Evolutionary conservation across 2,113 vertebrate species (phyloP), one percentile per base, ranked within the genome.

Genomic region (Taxidea taxus): DNA sequence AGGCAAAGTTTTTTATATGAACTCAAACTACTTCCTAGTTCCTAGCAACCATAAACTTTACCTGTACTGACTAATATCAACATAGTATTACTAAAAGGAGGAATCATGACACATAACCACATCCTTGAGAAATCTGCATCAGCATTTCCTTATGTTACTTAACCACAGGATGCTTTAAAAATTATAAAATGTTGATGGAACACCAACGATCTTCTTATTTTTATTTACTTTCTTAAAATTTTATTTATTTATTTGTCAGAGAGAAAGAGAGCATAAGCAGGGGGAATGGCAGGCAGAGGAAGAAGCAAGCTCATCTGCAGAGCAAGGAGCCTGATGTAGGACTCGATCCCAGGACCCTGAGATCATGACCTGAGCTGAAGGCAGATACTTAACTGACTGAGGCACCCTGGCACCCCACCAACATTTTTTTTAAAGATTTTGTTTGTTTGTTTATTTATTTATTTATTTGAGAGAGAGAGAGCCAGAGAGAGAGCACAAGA

Each of bases 81-180:
- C 12, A 49, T 1, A 44, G 2, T 16, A 37, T 62, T 39, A 49
- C 75, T 81, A 87, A 92, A 39, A 60, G 18, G 68, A 70, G 62
- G 27, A 94, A 44, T 86, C 92, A 86, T 70, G n/a, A 49, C 18
- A 15, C n/a, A 37, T 34, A 80, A 77, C 54, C 96, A 90, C 97
- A 97, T 95, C 95, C 94, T 95, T 27, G 13, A 95, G 86, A 96
- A 12, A 89, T 31, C 75, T 62, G 27, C 21, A 44, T 88, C 49
- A 89, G 47, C 18, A 62, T 84, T 95, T 80, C 95, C 83, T 49
- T 68, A 44, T 15, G 31, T 49, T 49, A 49, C 44, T 42, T 42
- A 74, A 90, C 18, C 78, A 62, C 58, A 91, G 62, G 86, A 82
- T 7, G 15, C 49, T 62, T 86, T 70, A 78, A 39, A 54, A 85